Percentiles rank a stretch among this genome's conserved stretches.
Conservation (phyloP, 1,140 invertebrate genomes). For the Plectrocnemia conspersa region DNA sequence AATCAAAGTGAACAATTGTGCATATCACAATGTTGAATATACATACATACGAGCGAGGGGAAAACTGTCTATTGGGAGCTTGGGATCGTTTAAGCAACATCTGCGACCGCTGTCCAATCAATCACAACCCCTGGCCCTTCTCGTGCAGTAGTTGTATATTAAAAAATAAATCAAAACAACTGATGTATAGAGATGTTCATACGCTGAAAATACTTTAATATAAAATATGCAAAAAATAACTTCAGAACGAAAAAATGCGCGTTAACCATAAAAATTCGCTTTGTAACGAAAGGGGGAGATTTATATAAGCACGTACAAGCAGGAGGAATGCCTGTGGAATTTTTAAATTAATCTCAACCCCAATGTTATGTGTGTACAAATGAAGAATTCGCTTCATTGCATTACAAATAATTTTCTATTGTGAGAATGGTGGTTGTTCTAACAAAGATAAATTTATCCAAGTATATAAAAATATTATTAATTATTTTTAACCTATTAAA, state of each 20-base stretch:
- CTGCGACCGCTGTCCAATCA: constrained; percentile 30
- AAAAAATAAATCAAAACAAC: constrained; percentile 15
- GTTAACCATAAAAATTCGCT: neutral
- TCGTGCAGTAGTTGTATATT: constrained; percentile 13
- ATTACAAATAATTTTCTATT: constrained; percentile 12
- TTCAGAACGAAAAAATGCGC: neutral
- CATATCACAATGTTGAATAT: no score
- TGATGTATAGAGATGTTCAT: no score
- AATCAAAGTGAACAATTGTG: no score
- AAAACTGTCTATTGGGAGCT: no score
- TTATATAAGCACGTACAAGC: neutral
- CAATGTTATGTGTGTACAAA: neutral
- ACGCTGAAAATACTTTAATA: no score
- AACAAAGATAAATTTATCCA: no score
- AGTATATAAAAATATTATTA: no score
- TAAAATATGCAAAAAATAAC: neutral
- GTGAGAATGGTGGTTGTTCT: no score
- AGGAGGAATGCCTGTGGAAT: constrained; percentile 12
- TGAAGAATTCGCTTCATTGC: no score
- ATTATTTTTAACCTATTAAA: no score
- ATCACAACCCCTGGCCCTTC: constrained; percentile 23
- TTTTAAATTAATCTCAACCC: constrained; percentile 19
- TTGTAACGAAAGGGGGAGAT: neutral
- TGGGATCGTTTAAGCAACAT: constrained; percentile 22
- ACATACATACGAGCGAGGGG: neutral